Evolutionary conservation across 2,797 vertebrate species (phyloP).

Genomic region (Pseudomugil gertrudae): DNA sequence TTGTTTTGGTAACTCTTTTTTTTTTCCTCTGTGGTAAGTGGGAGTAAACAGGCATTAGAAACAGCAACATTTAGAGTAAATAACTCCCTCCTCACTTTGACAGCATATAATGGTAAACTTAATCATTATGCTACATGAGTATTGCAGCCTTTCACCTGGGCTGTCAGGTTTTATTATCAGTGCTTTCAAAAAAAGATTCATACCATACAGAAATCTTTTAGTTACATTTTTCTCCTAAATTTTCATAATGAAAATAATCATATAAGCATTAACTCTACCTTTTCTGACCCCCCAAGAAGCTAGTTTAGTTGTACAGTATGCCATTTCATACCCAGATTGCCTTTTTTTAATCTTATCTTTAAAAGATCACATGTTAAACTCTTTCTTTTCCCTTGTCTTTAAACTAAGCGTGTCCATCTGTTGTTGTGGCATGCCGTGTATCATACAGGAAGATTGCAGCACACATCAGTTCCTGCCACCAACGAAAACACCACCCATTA

Average conservation of each 20-base stretch:
- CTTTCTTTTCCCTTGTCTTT: neutral
- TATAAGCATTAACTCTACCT: neutral
- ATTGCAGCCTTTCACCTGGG: slow-evolving; percentile 33
- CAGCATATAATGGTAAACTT: slow-evolving; percentile 23
- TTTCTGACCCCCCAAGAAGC: slow-evolving; percentile 21
- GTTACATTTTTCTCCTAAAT: neutral
- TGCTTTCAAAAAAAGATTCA: slow-evolving; percentile 10
- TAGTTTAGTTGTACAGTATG: slow-evolving; percentile 24
- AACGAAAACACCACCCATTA: slow-evolving; percentile 23
- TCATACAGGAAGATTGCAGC: slow-evolving; percentile 66
- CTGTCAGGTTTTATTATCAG: slow-evolving; percentile 16
- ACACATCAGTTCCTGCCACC: slow-evolving; percentile 71
- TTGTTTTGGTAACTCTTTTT: slow-evolving; percentile 44
- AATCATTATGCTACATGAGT: slow-evolving; percentile 55
- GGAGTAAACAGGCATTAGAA: slow-evolving; percentile 34
- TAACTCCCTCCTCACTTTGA: slow-evolving; percentile 50
- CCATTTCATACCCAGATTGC: neutral
- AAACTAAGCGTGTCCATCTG: slow-evolving; percentile 46
- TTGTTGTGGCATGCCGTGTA: slow-evolving; percentile 36
- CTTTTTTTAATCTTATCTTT: neutral
- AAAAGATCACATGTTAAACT: slow-evolving; percentile 10
- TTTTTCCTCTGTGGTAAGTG: slow-evolving; percentile 18
- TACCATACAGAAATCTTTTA: neutral
- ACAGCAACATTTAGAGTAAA: slow-evolving; percentile 56
- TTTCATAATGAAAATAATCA: neutral